Conservation (phyloP, 1,140 invertebrate genomes). For the Drosophila bocki region DNA sequence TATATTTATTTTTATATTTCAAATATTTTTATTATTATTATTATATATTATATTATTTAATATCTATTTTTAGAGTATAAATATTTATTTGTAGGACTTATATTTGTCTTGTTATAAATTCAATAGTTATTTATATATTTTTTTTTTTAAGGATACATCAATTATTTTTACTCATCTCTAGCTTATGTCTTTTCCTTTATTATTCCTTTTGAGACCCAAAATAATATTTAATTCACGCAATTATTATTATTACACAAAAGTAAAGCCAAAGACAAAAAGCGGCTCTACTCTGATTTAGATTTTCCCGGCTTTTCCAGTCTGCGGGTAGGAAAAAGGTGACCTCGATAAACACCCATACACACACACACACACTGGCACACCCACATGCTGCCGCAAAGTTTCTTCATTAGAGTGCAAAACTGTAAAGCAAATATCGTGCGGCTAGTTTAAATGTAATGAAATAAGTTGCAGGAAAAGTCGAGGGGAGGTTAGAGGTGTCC, state of each 20-base stretch:
- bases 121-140: not conserved
- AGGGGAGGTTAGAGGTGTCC: constrained; percentile 28
- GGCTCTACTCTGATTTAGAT: constrained; percentile 16
- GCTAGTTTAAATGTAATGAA: constrained; percentile 67
- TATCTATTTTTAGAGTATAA: too few relatives aligned
- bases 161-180: not conserved
- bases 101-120: too few relatives aligned
- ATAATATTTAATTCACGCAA: not conserved
- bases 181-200: not conserved
- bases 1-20: too few relatives aligned
- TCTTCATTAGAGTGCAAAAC: constrained; percentile 67
- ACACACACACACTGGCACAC: constrained; percentile 5
- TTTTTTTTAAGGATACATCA: too few relatives aligned
- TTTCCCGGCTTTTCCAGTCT: constrained; percentile 6
- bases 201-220: not conserved
- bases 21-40: too few relatives aligned
- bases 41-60: too few relatives aligned
- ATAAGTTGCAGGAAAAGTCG: constrained; percentile 53
- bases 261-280: constrained; percentile 14
- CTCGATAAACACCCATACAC: constrained; percentile 16
- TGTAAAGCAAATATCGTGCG: constrained; percentile 66
- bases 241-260: constrained; percentile 24
- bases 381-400: constrained; percentile 43
- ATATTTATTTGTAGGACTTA: too few relatives aligned
- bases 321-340: constrained; percentile 46